Evolutionary conservation across 2,888 invertebrate genomes (phyloP).

Genomic region (Auanema freiburgensis): DNA sequence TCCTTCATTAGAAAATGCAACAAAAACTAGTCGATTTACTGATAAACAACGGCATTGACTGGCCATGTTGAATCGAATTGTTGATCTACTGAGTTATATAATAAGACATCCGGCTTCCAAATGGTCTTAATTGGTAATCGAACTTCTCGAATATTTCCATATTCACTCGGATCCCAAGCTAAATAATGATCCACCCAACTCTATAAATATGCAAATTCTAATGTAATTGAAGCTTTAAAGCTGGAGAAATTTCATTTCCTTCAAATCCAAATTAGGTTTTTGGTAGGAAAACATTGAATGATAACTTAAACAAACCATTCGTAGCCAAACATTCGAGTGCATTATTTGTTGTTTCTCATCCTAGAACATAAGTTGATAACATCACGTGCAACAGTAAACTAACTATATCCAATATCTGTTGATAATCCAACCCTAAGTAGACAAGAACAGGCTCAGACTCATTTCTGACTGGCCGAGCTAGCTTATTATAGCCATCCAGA

Average conservation of each 20-base stretch:
- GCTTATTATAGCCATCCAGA: constrained; percentile 64
- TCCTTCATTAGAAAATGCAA: background rate
- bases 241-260: constrained; percentile 1
- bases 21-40: constrained; percentile 31
- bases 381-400: constrained; percentile 8
- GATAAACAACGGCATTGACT: constrained; percentile 67
- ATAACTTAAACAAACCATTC: constrained; percentile 75
- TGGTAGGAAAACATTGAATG: background rate
- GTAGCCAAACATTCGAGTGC: constrained; percentile 96
- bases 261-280: background rate
- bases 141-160: constrained; percentile 68
- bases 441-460: constrained; percentile 66
- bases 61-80: constrained; percentile 69
- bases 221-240: background rate
- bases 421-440: constrained; percentile 64
- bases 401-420: constrained; percentile 46
- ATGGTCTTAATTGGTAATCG: constrained; percentile 91
- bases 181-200: constrained; percentile 98
- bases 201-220: constrained; percentile 68
- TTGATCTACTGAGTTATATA: constrained; percentile 84
- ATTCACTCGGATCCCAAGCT: constrained; percentile 90
- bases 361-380: constrained; percentile 73
- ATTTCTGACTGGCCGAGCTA: constrained; percentile 67
- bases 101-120: constrained; percentile 98
- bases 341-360: constrained; percentile 99